Conservation (phyloP, 2,113 vertebrate genomes). For the Maccullochella peelii region DNA sequence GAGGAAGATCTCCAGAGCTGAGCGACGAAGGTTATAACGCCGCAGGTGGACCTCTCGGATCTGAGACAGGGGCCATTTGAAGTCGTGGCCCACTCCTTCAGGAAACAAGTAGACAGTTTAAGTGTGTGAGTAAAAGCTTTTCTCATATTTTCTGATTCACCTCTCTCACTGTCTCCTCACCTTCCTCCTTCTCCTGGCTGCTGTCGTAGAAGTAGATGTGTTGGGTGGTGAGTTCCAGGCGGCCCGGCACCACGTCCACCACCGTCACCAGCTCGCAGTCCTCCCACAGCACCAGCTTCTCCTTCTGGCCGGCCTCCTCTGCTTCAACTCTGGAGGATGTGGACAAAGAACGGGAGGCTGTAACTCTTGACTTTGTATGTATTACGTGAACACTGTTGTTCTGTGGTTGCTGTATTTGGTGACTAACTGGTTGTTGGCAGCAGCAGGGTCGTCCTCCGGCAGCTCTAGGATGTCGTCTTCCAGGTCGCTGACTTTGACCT, state of each 20-base stretch:
- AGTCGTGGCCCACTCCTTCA: conserved; percentile 94
- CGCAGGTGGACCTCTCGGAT: conserved; percentile 95
- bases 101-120: background rate
- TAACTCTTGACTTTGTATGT: background rate
- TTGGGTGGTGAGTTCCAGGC: conserved; percentile 95
- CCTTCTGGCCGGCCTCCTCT: conserved; percentile 93
- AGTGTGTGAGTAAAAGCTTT: background rate
- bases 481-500: conserved; percentile 95
- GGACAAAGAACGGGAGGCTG: background rate
- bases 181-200: conserved; percentile 95
- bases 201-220: conserved; percentile 96
- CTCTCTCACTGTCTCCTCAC: conserved; percentile 73
- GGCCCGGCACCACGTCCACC: conserved; percentile 92
- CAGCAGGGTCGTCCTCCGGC: conserved; percentile 89
- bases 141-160: background rate
- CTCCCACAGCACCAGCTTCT: conserved; percentile 93
- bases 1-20: conserved; percentile 97
- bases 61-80: conserved; percentile 96
- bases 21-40: conserved; percentile 94
- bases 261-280: conserved; percentile 96
- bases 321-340: conserved; percentile 86
- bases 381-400: fast-evolving
- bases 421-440: conserved; percentile 81
- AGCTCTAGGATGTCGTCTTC: conserved; percentile 95
- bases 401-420: background rate